Evolutionary conservation across 2,797 vertebrate species (phyloP), one percentile per base, ranked within the genome.

Genomic region (Balearica regulorum): DNA sequence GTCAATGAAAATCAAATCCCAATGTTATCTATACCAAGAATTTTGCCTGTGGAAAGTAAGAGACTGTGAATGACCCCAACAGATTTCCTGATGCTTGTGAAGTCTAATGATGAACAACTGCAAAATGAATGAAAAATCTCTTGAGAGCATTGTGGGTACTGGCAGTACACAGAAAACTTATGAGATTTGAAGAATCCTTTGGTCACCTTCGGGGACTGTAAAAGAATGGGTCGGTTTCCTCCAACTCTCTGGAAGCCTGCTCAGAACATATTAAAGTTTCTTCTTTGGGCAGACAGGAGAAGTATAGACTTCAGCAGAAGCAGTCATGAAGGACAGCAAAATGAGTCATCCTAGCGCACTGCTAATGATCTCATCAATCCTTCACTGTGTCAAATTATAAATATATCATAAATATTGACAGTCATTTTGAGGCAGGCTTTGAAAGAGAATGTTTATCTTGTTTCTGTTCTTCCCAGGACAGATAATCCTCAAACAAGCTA

Each of bases 311-410:
- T 76, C 53, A 80, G 76, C 54, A 83, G 62, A 37, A 69, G 66
- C 66, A 79, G 70, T 65, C 55, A 70, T 18, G 73, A 84, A 90
- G 90, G 90, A 66, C 68, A 83, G 43, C 44, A 68, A 87, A 95
- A 90, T 83, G 76, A 93, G 90, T 94, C 92, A 95, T 91, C 54
- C 68, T 62, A 61, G 64, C 83, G n/a, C 90, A 64, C 46, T 66
- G 51, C 33, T 83, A 95, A 91, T 85, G 64, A 94, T 28, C 55
- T 91, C 68, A 62, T 89, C 75, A 79, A 72, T 93, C 85, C 84
- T 89, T 72, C 58, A 33, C 35, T 11, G 12, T 72, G 46, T 94
- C 60, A 49, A 49, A 79, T 89, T 87, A 89, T 66, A 85, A 95
- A 91, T 76, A 65, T 17, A 83, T 14, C 58, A 58, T 77, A 87